Evolutionary conservation across 2,113 vertebrate species (phyloP).

Genomic region (Crypturellus undulatus): DNA sequence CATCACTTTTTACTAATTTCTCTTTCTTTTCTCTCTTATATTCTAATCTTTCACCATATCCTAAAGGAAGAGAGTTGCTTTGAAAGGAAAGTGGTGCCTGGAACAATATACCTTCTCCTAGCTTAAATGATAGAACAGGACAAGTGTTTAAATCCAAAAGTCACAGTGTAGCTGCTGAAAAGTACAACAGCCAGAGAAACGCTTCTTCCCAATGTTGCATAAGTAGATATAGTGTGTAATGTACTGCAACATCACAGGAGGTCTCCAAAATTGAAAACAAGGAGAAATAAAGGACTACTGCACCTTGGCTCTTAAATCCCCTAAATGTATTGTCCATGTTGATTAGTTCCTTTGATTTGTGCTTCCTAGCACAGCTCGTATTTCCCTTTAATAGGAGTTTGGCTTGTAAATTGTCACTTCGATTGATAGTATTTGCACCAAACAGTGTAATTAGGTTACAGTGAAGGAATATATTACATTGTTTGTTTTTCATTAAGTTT

Average conservation of each 20-base stretch:
- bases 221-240: not conserved
- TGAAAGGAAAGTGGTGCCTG: not conserved
- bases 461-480: slow-evolving; percentile 59
- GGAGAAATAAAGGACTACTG: slow-evolving; percentile 34
- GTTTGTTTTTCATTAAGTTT: slow-evolving; percentile 71
- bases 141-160: not conserved
- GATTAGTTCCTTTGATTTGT: slow-evolving; percentile 70
- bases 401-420: slow-evolving; percentile 62
- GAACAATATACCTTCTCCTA: not conserved
- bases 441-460: slow-evolving; percentile 59
- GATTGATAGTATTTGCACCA: slow-evolving; percentile 59
- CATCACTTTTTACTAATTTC: not conserved
- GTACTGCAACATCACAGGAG: slow-evolving; percentile 51
- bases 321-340: slow-evolving; percentile 44
- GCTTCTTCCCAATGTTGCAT: not conserved
- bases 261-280: slow-evolving; percentile 59
- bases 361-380: slow-evolving; percentile 38
- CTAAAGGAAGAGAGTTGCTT: not conserved
- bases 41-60: not conserved
- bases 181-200: not conserved
- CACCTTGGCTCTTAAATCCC: slow-evolving; percentile 60
- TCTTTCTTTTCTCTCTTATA: not conserved
- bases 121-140: not conserved
- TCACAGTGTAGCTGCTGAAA: not conserved
- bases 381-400: slow-evolving; percentile 60